Conservation (phyloP, 1,140 invertebrate species). For the Aethina tumida region DNA sequence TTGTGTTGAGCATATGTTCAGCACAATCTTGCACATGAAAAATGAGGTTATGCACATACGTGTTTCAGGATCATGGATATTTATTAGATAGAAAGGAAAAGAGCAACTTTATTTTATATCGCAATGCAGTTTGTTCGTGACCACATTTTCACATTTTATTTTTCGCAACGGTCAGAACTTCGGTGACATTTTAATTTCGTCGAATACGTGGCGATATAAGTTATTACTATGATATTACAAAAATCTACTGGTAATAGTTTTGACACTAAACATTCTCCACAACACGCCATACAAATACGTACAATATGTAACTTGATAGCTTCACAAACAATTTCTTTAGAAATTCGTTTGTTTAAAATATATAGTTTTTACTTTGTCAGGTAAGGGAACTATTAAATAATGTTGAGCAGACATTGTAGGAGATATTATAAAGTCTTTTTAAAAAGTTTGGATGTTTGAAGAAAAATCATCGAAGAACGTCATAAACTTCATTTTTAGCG, state of each 20-base stretch:
- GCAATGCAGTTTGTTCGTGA: constrained; percentile 15
- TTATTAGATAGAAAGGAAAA: too few relatives aligned
- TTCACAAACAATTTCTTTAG: neutral
- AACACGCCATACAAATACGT: constrained; percentile 1
- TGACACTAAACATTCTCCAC: neutral
- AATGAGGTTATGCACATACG: too few relatives aligned
- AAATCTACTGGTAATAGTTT: neutral
- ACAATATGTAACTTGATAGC: neutral
- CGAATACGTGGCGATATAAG: constrained; percentile 5
- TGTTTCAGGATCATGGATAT: too few relatives aligned
- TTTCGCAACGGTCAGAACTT: constrained; percentile 2
- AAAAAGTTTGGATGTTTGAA: constrained; percentile 19
- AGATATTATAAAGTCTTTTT: constrained; percentile 12
- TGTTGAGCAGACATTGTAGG: constrained; percentile 2
- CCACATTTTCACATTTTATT: constrained; percentile 14
- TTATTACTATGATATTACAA: constrained; percentile 3
- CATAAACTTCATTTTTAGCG: constrained; percentile 23
- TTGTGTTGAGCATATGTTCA: too few relatives aligned
- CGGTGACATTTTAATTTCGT: constrained; percentile 15
- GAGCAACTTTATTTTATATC: too few relatives aligned
- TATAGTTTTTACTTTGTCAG: too few relatives aligned
- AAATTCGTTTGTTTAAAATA: too few relatives aligned
- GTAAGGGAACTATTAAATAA: too few relatives aligned
- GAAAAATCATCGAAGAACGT: constrained; percentile 19
- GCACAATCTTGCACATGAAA: too few relatives aligned